A percentile compares a stretch with the other conserved stretches of the same genome.
These are phyloP conservation scores for Morus bassanus DNA, from an alignment of 2,797 vertebrate genomes.

Conservation along the genomic window DNA sequence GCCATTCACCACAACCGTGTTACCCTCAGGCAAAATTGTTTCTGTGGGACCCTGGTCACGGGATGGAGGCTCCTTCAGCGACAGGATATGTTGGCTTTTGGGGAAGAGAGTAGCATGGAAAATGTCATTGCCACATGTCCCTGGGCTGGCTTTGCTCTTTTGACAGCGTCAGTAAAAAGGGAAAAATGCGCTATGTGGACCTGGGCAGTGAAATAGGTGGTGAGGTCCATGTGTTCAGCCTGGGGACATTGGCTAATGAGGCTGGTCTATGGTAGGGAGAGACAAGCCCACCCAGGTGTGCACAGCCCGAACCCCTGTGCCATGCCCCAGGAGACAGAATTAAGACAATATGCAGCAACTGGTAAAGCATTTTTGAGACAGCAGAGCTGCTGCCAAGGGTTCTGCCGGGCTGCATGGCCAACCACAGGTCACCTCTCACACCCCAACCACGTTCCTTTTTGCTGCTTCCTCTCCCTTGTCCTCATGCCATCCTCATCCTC, in stretches of 20 bases:
- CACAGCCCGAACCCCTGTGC: fast-evolving
- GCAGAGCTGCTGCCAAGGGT: neutral
- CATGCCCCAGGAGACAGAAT: neutral
- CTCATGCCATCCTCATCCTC: neutral
- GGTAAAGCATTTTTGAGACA: fast-evolving
- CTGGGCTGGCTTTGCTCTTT: neutral
- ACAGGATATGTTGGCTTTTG: neutral
- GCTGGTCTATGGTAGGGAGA: neutral
- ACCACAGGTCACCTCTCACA: neutral
- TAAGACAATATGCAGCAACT: neutral
- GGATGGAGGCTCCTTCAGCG: neutral
- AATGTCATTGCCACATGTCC: fast-evolving
- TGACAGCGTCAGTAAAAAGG: neutral
- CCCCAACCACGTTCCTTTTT: neutral
- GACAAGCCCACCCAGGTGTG: neutral
- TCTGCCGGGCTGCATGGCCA: fast-evolving
- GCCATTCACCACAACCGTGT: neutral
- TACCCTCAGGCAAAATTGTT: neutral
- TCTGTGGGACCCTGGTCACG: neutral
- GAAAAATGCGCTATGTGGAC: neutral
- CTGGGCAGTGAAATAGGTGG: neutral
- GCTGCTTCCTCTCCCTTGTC: neutral
- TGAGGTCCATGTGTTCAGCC: fast-evolving
- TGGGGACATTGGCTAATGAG: fast-evolving
- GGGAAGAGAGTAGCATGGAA: neutral